Conservation (phyloP, 2,888 invertebrate genomes). For the Campoplex capitator region DNA sequence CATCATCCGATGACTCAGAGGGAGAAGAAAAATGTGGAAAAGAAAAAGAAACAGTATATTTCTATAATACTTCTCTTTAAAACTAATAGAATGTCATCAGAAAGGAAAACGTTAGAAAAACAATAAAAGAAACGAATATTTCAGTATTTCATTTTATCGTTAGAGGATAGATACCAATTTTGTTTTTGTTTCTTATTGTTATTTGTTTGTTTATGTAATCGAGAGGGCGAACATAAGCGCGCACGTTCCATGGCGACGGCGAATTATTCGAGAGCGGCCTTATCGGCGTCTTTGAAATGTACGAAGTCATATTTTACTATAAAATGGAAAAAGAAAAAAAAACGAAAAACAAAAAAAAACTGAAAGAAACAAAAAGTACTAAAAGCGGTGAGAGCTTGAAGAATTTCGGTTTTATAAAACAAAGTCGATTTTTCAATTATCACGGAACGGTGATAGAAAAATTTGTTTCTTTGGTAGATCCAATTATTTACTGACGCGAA, state of each 20-base stretch:
- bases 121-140: conserved; percentile 37
- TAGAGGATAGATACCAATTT: conserved; percentile 13
- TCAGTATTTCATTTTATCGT: conserved; percentile 55
- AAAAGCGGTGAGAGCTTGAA: conserved; percentile 27
- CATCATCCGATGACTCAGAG: neutral
- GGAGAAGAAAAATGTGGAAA: conserved; percentile 7
- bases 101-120: conserved; percentile 13
- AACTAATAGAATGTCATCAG: conserved; percentile 37
- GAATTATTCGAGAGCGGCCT: conserved; percentile 73
- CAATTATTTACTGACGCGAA: neutral
- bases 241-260: conserved; percentile 41
- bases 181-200: neutral
- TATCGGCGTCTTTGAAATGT: conserved; percentile 75
- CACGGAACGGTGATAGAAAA: neutral
- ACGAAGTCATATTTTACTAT: conserved; percentile 81
- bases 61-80: neutral
- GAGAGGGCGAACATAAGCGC: neutral
- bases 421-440: conserved; percentile 17
- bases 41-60: neutral
- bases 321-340: conserved; percentile 62
- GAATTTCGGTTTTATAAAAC: conserved; percentile 28
- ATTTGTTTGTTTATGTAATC: conserved; percentile 35
- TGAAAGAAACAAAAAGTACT: neutral
- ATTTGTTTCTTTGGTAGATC: neutral
- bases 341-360: conserved; percentile 42